These are phyloP conservation scores for Nymphalis io DNA, from an alignment of 1,140 invertebrate genomes.

Conservation along the genomic window DNA sequence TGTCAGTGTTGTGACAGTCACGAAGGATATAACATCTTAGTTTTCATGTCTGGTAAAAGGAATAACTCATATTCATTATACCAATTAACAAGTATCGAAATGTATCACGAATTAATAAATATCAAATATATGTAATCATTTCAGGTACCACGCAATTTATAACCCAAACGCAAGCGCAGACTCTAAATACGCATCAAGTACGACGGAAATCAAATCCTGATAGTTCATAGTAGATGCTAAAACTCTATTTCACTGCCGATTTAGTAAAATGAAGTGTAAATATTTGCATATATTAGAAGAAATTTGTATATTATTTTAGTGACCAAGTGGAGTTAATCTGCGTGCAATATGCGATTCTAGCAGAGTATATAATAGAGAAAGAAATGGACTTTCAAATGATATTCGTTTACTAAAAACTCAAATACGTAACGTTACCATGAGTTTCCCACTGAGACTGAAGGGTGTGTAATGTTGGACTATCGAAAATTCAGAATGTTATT, in stretches of 20 bases:
- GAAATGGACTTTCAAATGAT: constrained; percentile 17
- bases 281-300: constrained; percentile 48
- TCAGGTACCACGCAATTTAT: constrained; percentile 71
- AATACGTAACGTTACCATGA: constrained; percentile 37
- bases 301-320: constrained; percentile 38
- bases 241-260: constrained; percentile 50
- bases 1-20: too few relatives aligned
- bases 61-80: too few relatives aligned
- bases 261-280: constrained; percentile 62
- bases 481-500: constrained; percentile 15
- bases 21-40: too few relatives aligned
- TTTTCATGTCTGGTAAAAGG: too few relatives aligned
- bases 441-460: constrained; percentile 40
- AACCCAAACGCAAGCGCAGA: constrained; percentile 64
- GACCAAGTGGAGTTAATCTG: constrained; percentile 26
- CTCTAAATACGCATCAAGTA: constrained; percentile 67
- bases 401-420: constrained; percentile 23
- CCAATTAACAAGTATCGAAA: too few relatives aligned
- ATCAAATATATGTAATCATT: constrained; percentile 11
- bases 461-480: constrained; percentile 4
- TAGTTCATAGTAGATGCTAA: constrained; percentile 68
- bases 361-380: constrained; percentile 17
- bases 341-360: constrained; percentile 38
- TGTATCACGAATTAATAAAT: too few relatives aligned
- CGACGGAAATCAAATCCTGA: constrained; percentile 73